Conservation (phyloP, 2,888 invertebrate species). For the Eledona agricola region DNA sequence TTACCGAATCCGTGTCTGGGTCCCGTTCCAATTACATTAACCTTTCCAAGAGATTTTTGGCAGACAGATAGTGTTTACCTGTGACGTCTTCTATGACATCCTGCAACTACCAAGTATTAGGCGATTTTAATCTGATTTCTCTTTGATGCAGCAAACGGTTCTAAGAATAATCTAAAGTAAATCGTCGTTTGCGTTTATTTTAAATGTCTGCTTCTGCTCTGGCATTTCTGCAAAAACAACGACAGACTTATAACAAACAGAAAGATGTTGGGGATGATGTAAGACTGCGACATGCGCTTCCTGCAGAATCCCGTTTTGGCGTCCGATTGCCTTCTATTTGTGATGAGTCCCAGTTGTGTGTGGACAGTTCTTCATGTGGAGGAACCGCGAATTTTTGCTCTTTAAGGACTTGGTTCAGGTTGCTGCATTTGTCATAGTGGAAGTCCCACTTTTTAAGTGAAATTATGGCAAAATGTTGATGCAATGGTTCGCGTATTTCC, state of each 20-base stretch:
- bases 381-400: constrained; percentile 27
- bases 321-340: constrained; percentile 34
- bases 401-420: constrained; percentile 40
- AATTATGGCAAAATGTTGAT: constrained; percentile 47
- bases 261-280: constrained; percentile 10
- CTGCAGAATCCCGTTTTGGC: constrained; percentile 44
- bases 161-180: no score
- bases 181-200: no score
- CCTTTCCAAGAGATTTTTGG: constrained; percentile 26
- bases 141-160: no score
- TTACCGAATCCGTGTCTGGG: constrained; percentile 7
- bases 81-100: constrained; percentile 14
- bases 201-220: no score
- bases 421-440: constrained; percentile 35
- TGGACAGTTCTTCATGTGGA: constrained; percentile 33
- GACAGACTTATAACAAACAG: constrained; percentile 1
- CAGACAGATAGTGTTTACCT: constrained; percentile 28
- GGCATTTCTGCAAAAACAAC: neutral
- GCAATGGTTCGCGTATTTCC: constrained; percentile 51
- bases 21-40: constrained; percentile 31
- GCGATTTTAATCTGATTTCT: no score
- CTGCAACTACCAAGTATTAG: constrained; percentile 8
- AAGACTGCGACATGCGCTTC: constrained; percentile 46
- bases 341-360: constrained; percentile 29
- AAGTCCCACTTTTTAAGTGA: constrained; percentile 41